phyloP scores from a whole-genome alignment of 2,797 vertebrate genomes.

The Todus mexicanus region DNA sequence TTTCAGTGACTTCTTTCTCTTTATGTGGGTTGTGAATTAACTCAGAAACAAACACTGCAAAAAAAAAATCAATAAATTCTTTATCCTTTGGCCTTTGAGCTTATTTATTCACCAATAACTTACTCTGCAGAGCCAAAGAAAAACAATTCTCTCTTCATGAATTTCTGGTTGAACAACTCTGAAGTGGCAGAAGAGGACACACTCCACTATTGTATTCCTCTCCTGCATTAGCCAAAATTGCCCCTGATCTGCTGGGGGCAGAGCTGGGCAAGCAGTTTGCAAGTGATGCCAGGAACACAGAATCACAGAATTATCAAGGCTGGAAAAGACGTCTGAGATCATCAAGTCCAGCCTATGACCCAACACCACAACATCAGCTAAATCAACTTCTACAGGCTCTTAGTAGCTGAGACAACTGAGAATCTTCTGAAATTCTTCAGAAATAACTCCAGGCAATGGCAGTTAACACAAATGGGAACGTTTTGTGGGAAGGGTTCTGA shows the following conservation, averaged over 20 bases:
- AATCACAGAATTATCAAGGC: too few relatives aligned
- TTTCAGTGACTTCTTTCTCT: neutral
- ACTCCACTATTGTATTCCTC: neutral
- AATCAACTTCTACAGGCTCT: neutral
- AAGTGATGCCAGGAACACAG: neutral
- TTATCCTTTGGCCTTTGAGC: neutral
- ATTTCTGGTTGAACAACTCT: neutral
- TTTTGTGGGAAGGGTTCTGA: neutral
- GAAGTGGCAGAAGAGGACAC: neutral
- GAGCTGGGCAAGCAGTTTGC: neutral
- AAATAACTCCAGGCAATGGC: neutral
- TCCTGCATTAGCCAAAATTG: neutral
- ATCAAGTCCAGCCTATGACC: too few relatives aligned
- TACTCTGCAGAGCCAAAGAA: neutral
- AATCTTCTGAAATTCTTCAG: neutral
- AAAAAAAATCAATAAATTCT: slow-evolving; percentile 13
- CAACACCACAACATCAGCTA: too few relatives aligned
- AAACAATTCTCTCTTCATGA: neutral
- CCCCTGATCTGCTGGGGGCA: neutral
- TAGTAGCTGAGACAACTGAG: neutral
- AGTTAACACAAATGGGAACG: neutral
- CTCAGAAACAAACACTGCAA: neutral
- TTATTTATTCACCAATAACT: neutral
- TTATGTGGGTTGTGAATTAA: neutral
- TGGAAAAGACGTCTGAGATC: too few relatives aligned